Evolutionary conservation across 1,140 invertebrate species (phyloP), one percentile per base, ranked within the genome.

Genomic region (Lasioglossum albipes): DNA sequence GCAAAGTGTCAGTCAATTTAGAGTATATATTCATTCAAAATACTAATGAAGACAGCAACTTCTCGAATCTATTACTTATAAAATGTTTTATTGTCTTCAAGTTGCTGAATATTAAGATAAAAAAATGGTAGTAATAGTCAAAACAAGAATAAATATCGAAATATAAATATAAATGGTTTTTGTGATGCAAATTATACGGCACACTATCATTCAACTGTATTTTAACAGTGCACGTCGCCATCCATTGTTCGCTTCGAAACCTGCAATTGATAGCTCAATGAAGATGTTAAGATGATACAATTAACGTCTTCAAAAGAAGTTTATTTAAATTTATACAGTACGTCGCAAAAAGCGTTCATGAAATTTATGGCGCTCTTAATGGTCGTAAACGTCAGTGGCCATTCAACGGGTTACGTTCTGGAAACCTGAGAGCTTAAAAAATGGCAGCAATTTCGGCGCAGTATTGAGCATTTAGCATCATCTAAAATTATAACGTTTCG

Each of bases 301-400:
- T 70, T 62, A 52, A 79, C 49, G 49, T 18, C 52, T 57, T 22
- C 27, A 36, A 67, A 79, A 74, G 77, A 73, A 74, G 69, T 73
- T 79, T 79, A 59, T 79, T 79, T 79, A 79, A 79, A 79, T 79
- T 71, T 66, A 52, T 67, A 79, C 62, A 59, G 77, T 36, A 74
- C 49, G 70, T 74, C 36, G 62, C 70, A 79, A 79, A 79, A 79
- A 79, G 70, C 70, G 49, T 45, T 52, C 13, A 22, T 62, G 77
- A 79, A 79, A 79, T 79, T 79, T 79, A 79, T 74, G 71, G 71
- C 71, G 72, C 62, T 57, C 52, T 79, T 79, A 79, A 79, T 73
- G 77, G 77, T 74, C 77, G 77, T 79, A 79, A 79, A 79, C 71
- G 77, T 79, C 77, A 45, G 71, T 45, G 77, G 77, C 77, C 62